Base-by-base conservation (phyloP, 2,888 invertebrate genomes). In the Neria commutata region DNA sequence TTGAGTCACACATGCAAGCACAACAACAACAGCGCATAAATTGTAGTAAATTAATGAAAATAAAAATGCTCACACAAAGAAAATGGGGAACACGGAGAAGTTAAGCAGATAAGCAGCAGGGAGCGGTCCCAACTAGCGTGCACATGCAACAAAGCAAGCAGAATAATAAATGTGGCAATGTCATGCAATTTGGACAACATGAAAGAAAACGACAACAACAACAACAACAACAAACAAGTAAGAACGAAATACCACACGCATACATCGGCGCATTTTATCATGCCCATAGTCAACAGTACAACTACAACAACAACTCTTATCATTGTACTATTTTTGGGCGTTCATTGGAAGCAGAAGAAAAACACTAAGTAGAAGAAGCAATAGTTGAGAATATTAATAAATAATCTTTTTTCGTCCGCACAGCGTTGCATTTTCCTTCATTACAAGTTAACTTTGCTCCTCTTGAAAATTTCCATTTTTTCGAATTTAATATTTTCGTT, bases 401-500 rank as follows among this genome's bases (percentile, higher is more conserved):
- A 46, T 21, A 16, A 49, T 33, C 37, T 37, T 50, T 34, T 37
- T 50, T 42, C 37, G 50, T n/a, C n/a, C n/a, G n/a, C n/a, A n/a
- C n/a, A n/a, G n/a, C n/a, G n/a, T n/a, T n/a, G n/a, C n/a, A n/a
- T n/a, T n/a, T n/a, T n/a, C n/a, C n/a, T n/a, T n/a, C n/a, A n/a
- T n/a, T n/a, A n/a, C n/a, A n/a, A n/a, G n/a, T n/a, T n/a, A n/a
- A n/a, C n/a, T n/a, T n/a, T n/a, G n/a, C n/a, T n/a, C n/a, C n/a
- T n/a, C n/a, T n/a, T n/a, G n/a, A n/a, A n/a, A n/a, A n/a, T n/a
- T n/a, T n/a, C n/a, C n/a, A n/a, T n/a, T n/a, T n/a, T n/a, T n/a
- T n/a, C n/a, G n/a, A n/a, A n/a, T n/a, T n/a, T n/a, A n/a, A n/a
- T n/a, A n/a, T n/a, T n/a, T n/a, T n/a, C n/a, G n/a, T n/a, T n/a